Conservation (phyloP, 2,113 vertebrate genomes). For the Cyanistes caeruleus region DNA sequence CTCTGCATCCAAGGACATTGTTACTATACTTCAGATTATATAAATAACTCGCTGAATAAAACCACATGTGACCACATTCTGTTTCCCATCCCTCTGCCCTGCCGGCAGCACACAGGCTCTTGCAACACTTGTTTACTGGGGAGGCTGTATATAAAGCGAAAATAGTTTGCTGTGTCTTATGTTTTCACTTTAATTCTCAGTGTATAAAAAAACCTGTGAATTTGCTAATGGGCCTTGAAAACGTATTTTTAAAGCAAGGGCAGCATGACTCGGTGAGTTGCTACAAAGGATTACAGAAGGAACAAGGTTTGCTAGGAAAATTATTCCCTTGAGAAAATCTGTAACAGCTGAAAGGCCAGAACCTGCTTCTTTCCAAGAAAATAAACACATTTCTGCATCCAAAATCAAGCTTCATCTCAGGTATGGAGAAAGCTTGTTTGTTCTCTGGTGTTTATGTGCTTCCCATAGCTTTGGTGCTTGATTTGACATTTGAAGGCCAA, state of each 20-base stretch:
- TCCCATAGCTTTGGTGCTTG: not conserved
- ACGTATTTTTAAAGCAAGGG: slow-evolving; percentile 65
- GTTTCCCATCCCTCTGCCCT: slow-evolving; percentile 30
- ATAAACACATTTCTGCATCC: slow-evolving; percentile 13
- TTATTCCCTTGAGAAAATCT: slow-evolving; percentile 4
- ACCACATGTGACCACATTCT: slow-evolving; percentile 59
- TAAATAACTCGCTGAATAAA: slow-evolving; percentile 58
- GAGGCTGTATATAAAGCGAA: slow-evolving; percentile 24
- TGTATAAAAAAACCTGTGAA: slow-evolving; percentile 74
- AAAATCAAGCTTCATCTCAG: slow-evolving; percentile 13
- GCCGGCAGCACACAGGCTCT: not conserved
- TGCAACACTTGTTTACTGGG: slow-evolving; percentile 42
- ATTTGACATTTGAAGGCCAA: not conserved
- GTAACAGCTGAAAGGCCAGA: slow-evolving; percentile 11
- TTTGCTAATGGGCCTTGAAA: slow-evolving; percentile 79
- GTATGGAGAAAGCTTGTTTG: not conserved
- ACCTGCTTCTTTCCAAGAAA: slow-evolving; percentile 29
- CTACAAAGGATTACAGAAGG: slow-evolving; percentile 33
- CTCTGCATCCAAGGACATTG: not conserved
- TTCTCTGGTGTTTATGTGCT: not conserved
- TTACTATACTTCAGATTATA: slow-evolving; percentile 54
- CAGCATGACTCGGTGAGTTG: slow-evolving; percentile 40
- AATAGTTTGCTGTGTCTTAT: slow-evolving; percentile 66
- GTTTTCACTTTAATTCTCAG: slow-evolving; percentile 77
- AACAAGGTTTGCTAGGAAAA: slow-evolving; percentile 41